These are phyloP conservation scores for Hypomecis atomaria DNA, from an alignment of 2,888 invertebrate species.

Conservation along the genomic window DNA sequence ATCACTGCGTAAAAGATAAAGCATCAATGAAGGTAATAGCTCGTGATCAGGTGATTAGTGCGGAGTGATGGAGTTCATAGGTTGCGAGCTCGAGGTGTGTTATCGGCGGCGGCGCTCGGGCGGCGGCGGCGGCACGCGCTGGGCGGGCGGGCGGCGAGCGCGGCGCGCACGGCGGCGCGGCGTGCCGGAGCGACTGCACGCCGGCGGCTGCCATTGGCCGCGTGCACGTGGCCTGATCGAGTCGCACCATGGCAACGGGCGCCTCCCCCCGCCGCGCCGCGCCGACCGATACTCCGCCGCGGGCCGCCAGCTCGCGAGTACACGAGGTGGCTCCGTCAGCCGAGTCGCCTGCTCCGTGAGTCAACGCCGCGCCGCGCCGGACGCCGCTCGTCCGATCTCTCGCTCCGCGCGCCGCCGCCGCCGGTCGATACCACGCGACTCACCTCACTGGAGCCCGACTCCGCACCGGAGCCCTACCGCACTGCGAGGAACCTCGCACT, in stretches of 20 bases:
- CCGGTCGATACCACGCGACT: slow-evolving; percentile 61
- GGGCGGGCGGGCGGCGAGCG: slow-evolving; percentile 65
- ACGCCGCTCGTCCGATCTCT: too few relatives aligned
- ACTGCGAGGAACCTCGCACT: neutral
- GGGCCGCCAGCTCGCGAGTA: slow-evolving; percentile 20
- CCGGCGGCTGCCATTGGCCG: slow-evolving; percentile 84
- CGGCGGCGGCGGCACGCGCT: slow-evolving; percentile 83
- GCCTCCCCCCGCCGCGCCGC: slow-evolving; percentile 50
- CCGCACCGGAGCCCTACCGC: slow-evolving; percentile 5
- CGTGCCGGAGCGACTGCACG: slow-evolving; percentile 29
- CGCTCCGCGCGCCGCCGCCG: slow-evolving; percentile 34
- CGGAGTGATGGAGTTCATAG: too few relatives aligned
- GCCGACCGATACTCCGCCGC: slow-evolving; percentile 51
- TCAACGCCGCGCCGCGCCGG: neutral
- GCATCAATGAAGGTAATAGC: too few relatives aligned
- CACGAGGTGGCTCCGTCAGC: slow-evolving; percentile 36
- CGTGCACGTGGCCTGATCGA: slow-evolving; percentile 89
- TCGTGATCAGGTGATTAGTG: too few relatives aligned
- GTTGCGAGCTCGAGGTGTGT: slow-evolving; percentile 22
- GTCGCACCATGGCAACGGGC: slow-evolving; percentile 87
- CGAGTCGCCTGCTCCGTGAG: slow-evolving; percentile 1
- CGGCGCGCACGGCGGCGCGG: slow-evolving; percentile 82
- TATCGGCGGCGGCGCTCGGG: slow-evolving; percentile 76
- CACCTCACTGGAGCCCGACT: neutral
- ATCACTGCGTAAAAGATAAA: too few relatives aligned